Base-by-base conservation (phyloP, 2,888 invertebrate species). In the Dynastes grantii region DNA sequence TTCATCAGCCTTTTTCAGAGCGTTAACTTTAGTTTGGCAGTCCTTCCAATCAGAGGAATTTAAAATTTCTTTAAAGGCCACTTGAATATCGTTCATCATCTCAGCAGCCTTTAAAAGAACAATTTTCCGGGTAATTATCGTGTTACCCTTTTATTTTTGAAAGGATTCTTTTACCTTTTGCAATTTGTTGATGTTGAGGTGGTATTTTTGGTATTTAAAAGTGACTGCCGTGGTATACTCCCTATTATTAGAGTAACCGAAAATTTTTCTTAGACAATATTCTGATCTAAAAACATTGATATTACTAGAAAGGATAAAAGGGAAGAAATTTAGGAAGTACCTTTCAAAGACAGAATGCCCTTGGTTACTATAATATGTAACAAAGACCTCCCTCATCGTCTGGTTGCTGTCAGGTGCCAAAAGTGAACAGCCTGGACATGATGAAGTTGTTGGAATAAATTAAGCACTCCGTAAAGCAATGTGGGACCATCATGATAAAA, bases 1-100 rank as follows among this genome's bases (percentile, higher is more conserved):
- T 6, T 90, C 89, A 68, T 89, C 85, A 8, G 90, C 89, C 86
- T 92, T 92, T 49, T 87, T 85, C 37, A 88, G 84, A 1, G 91
- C 91, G 9, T 88, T 87, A 8, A 83, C 83, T 84, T 89, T 90
- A 0, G 91, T 90, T 9, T 85, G 82, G 0, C 88, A 87, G 81
- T 92, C 92, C 90, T 92, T 90, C 92, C 92, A 92, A 13, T 88
- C 86, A 8, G 89, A 87, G 37, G 88, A 87, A 9, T 86, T 81
- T 3, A 92, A 82, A 0, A 90, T 85, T 40, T 90, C 88, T 77
- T 87, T 86, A 83, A 91, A 92, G 1, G 90, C 88, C 29, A 85
- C 83, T 68, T 89, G 85, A 0, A 92, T 85, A 84, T 91, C 89
- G 64, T 86, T 84, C 2, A 91, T 88, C 89, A 90, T 87, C 75